Evolutionary conservation across 2,113 vertebrate species (phyloP), one percentile per base, ranked within the genome.

Genomic region (Xenopus borealis): DNA sequence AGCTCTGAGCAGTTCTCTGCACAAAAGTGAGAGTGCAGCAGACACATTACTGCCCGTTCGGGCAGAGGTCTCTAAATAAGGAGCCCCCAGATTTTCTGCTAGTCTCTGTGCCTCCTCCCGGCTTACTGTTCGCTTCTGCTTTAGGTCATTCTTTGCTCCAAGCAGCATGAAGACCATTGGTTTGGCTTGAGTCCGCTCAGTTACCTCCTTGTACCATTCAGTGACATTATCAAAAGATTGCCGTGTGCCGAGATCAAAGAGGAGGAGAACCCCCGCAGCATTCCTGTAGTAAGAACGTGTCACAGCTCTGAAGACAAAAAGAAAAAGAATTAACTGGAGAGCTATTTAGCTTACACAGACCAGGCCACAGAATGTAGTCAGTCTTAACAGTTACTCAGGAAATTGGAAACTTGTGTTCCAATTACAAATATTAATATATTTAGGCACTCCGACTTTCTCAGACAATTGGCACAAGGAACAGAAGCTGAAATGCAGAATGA

Each of bases 261-360:
- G 87, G 82, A 96, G 81, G 83, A 97, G 85, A 30, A 87, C 93
- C 62, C 91, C 94, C 0, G 92, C 93, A 0, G 87, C 91, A 84
- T 94, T 95, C 44, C 87, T 88, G 82, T 93, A 93, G 70, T 93
- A 94, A 40, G 93, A 94, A 0, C 90, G 83, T 20, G 93, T 93
- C 83, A 94, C 92, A 0, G 94, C 94, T 85, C 92, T 95, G 62
- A 64, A 1, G 62, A 64, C 12, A 75, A 8, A 52, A 10, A 9
- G 1, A 73, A 23, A 40, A 40, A 40, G 33, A 2, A 40, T 40
- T 1, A 40, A 2, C 33, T 40, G 33, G 8, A 40, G 8, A 27
- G 33, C 33, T 40, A 40, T 9, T 40, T 40, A 9, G 33, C 33
- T 4, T 40, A 40, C 33, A 40, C 3, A 40, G 33, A 40, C 6